These are phyloP conservation scores for Baccha elongata DNA, from an alignment of 2,888 invertebrate genomes.

Conservation along the genomic window DNA sequence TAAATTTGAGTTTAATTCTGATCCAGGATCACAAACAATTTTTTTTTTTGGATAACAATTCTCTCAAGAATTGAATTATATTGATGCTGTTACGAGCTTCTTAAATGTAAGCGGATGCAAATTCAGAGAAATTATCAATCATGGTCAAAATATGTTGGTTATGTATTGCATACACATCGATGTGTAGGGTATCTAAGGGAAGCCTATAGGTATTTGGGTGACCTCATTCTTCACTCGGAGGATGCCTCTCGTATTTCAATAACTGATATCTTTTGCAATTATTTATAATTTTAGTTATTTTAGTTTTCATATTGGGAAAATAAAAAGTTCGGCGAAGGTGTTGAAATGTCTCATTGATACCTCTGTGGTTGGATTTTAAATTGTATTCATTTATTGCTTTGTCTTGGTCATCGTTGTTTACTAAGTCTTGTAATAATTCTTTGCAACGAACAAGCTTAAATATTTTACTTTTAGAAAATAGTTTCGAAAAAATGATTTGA, in stretches of 20 bases:
- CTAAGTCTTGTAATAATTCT: background rate
- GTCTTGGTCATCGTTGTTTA: constrained; percentile 63
- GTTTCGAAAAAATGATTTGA: constrained; percentile 32
- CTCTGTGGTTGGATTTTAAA: constrained; percentile 67
- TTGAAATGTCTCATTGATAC: constrained; percentile 64
- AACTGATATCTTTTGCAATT: no score
- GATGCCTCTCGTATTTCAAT: no score
- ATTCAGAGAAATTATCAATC: no score
- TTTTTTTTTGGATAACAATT: no score
- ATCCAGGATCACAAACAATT: no score
- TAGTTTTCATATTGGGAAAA: no score
- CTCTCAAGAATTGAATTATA: no score
- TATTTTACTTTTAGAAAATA: constrained; percentile 18
- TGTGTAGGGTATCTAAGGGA: constrained; percentile 62
- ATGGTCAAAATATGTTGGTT: constrained; percentile 54
- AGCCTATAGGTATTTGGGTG: constrained; percentile 45
- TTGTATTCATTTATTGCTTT: constrained; percentile 69
- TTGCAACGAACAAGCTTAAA: constrained; percentile 28
- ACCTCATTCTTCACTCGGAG: constrained; percentile 67
- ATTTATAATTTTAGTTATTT: no score
- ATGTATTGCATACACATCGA: no score
- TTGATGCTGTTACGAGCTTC: no score
- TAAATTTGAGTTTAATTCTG: no score
- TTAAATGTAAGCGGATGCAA: no score
- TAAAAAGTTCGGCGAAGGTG: constrained; percentile 68